Conservation (phyloP, 2,888 invertebrate genomes). For the Pandemis corylana region DNA sequence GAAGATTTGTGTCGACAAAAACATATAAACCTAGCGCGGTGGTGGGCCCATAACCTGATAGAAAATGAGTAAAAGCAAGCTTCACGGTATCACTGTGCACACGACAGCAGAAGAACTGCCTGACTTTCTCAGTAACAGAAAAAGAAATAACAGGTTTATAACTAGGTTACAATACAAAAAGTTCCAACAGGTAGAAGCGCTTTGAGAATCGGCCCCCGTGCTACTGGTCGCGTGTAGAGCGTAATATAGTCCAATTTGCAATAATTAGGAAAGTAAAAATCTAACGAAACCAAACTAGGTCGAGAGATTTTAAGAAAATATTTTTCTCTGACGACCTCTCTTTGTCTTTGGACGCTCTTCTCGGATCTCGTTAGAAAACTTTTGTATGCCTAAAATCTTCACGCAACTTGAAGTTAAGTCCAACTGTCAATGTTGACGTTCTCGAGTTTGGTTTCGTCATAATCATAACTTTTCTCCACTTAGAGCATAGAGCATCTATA, state of each 20-base stretch:
- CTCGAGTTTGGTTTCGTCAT: not conserved
- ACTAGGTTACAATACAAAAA: too few relatives aligned
- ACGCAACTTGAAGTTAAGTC: not conserved
- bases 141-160: too few relatives aligned
- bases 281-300: not conserved
- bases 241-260: not conserved
- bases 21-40: conserved; percentile 80
- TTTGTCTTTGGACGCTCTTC: not conserved
- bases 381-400: not conserved
- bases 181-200: too few relatives aligned
- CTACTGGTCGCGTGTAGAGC: too few relatives aligned
- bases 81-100: too few relatives aligned
- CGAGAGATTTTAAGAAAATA: not conserved
- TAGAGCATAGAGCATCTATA: too few relatives aligned
- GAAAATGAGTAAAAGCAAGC: too few relatives aligned
- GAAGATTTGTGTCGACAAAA: too few relatives aligned
- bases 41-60: conserved; percentile 90
- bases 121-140: too few relatives aligned
- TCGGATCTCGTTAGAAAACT: not conserved
- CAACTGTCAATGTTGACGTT: conserved; percentile 1
- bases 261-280: not conserved
- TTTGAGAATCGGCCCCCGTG: too few relatives aligned
- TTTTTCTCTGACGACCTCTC: not conserved
- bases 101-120: too few relatives aligned
- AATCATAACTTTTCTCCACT: not conserved